Evolutionary conservation across 2,888 invertebrate genomes (phyloP).

Genomic region (Meta bourneti): DNA sequence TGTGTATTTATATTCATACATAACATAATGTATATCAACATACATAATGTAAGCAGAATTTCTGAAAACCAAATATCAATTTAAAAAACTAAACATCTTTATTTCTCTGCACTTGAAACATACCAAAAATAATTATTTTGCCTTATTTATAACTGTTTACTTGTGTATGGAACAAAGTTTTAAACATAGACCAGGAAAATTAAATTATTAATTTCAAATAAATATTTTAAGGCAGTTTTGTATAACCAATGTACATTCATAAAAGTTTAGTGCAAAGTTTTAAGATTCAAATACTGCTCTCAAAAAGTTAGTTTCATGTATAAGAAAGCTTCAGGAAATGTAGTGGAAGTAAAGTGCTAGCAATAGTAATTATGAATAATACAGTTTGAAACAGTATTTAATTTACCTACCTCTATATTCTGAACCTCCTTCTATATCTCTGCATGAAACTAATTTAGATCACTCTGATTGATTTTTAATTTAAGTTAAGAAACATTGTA

Average conservation of each 20-base stretch:
- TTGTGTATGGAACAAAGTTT: too few species aligned
- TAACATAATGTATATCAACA: background rate
- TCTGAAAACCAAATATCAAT: background rate
- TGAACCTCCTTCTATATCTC: slow-evolving; percentile 57
- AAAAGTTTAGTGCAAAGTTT: slow-evolving; percentile 68
- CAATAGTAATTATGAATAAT: slow-evolving; percentile 67
- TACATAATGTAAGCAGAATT: background rate
- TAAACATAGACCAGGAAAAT: background rate
- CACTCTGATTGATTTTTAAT: slow-evolving; percentile 53
- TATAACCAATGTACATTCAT: slow-evolving; percentile 50
- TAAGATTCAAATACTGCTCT: slow-evolving; percentile 61
- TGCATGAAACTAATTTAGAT: slow-evolving; percentile 63
- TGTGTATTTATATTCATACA: background rate
- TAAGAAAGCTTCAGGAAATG: slow-evolving; percentile 69
- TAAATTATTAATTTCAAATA: background rate
- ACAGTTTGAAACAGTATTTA: slow-evolving; percentile 58
- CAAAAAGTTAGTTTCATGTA: slow-evolving; percentile 68
- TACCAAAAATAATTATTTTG: background rate
- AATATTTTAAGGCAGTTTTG: slow-evolving; percentile 53
- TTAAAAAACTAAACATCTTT: background rate
- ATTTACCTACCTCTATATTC: slow-evolving; percentile 70
- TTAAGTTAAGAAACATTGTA: slow-evolving; percentile 58
- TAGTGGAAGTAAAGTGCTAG: slow-evolving; percentile 73
- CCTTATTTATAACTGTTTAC: background rate
- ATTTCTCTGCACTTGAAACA: background rate